These are phyloP conservation scores for Mormyrus lacerda DNA, from an alignment of 2,113 vertebrate species.

Conservation along the genomic window DNA sequence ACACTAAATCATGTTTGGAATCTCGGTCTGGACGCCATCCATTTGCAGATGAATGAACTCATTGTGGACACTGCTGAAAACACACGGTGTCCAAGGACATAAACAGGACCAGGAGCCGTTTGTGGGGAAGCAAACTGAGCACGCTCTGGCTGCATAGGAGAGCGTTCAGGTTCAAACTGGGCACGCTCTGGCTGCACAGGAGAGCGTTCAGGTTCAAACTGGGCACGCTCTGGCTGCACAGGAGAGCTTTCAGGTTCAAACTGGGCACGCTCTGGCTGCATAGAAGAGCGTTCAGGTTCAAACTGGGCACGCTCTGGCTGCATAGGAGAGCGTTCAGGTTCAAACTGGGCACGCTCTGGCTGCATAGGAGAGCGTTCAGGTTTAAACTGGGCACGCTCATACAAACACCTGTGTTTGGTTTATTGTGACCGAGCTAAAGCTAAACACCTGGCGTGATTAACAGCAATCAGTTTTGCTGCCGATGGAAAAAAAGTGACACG, in stretches of 20 bases:
- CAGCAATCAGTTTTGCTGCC: neutral
- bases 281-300: neutral
- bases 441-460: neutral
- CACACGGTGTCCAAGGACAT: conserved; percentile 25
- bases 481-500: neutral
- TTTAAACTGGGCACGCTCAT: neutral
- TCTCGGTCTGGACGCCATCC: conserved; percentile 48
- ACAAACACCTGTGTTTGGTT: neutral
- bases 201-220: neutral
- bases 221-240: neutral
- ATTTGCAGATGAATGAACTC: conserved; percentile 51
- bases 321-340: neutral
- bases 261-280: neutral
- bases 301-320: neutral
- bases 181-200: neutral
- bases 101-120: conserved; percentile 35
- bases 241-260: neutral
- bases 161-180: neutral
- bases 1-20: conserved; percentile 42
- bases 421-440: neutral
- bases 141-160: neutral
- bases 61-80: conserved; percentile 56
- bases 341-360: neutral
- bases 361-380: neutral
- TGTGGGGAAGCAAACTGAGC: conserved; percentile 11